Evolutionary conservation across 2,113 vertebrate species (phyloP).

Genomic region (Psilopsiagon aurifrons): DNA sequence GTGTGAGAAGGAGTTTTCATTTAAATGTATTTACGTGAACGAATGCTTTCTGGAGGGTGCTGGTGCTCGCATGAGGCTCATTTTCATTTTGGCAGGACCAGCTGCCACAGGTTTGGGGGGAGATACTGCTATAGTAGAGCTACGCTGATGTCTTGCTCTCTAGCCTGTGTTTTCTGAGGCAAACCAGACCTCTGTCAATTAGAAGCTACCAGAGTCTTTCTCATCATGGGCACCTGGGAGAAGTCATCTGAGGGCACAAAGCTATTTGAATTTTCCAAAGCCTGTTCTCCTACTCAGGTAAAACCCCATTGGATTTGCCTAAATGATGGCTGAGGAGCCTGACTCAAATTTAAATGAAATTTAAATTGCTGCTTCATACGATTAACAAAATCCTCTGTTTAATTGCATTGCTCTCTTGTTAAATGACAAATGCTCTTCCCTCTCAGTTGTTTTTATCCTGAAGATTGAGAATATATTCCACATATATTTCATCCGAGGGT

Average conservation of each 20-base stretch:
- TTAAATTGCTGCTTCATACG: conserved; percentile 29
- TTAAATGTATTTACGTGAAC: conserved; percentile 39
- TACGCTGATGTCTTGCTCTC: not conserved
- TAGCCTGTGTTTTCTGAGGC: not conserved
- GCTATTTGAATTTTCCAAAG: conserved; percentile 59
- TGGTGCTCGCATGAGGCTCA: not conserved
- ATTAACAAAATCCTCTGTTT: conserved; percentile 8
- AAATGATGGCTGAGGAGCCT: conserved; percentile 46
- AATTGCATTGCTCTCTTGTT: not conserved
- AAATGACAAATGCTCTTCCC: not conserved
- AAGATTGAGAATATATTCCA: not conserved
- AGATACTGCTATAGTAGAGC: not conserved
- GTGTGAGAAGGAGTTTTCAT: conserved; percentile 18
- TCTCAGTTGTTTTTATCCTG: not conserved
- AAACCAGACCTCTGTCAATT: not conserved
- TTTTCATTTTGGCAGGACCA: conserved; percentile 27
- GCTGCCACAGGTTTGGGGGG: not conserved
- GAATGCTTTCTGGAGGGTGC: not conserved
- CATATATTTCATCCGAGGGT: not conserved
- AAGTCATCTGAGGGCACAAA: conserved; percentile 42
- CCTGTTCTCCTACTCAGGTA: conserved; percentile 62
- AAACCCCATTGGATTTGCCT: conserved; percentile 64
- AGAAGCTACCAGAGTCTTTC: not conserved
- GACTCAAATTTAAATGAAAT: conserved; percentile 53
- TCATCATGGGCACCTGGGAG: not conserved